Evolutionary conservation across 2,113 vertebrate species (phyloP).

Genomic region (Salminus brasiliensis): DNA sequence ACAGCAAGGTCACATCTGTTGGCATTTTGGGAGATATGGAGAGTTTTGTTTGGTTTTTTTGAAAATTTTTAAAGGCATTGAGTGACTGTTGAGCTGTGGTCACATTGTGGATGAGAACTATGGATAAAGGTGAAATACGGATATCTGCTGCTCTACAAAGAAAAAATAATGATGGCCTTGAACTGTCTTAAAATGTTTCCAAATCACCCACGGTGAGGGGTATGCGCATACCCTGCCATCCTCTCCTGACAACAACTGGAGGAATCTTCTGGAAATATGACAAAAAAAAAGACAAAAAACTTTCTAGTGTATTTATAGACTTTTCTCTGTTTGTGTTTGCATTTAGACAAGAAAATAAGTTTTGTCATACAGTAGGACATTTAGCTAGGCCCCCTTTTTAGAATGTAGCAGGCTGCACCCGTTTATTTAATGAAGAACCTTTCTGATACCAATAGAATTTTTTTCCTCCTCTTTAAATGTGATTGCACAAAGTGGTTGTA

Average conservation of each 20-base stretch:
- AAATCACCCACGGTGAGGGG: slow-evolving; percentile 66
- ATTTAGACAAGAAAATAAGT: slow-evolving; percentile 65
- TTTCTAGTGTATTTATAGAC: slow-evolving; percentile 82
- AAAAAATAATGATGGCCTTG: slow-evolving; percentile 82
- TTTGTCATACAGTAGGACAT: slow-evolving; percentile 74
- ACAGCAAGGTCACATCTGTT: slow-evolving; percentile 49
- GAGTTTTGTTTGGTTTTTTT: slow-evolving; percentile 53
- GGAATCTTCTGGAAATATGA: slow-evolving; percentile 77
- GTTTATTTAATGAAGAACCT: slow-evolving; percentile 79
- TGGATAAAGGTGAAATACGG: slow-evolving; percentile 74
- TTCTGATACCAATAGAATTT: slow-evolving; percentile 89
- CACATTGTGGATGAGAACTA: slow-evolving; percentile 68
- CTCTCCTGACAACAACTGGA: slow-evolving; percentile 62
- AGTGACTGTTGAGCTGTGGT: slow-evolving; percentile 72
- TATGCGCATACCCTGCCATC: slow-evolving; percentile 47
- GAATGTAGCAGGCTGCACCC: slow-evolving; percentile 89
- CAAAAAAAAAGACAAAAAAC: slow-evolving; percentile 74
- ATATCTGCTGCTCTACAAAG: slow-evolving; percentile 85
- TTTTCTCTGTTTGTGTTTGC: slow-evolving; percentile 66
- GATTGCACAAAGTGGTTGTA: slow-evolving; percentile 92
- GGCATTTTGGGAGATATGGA: slow-evolving; percentile 45
- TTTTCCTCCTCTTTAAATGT: slow-evolving; percentile 79
- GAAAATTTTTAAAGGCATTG: slow-evolving; percentile 58
- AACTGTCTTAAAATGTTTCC: slow-evolving; percentile 82
- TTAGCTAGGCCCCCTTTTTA: slow-evolving; percentile 79